A percentile compares a stretch with the other conserved stretches of the same genome.
Evolutionary conservation across 1,140 invertebrate species (phyloP).

Genomic region (Trichonephila inaurata): DNA sequence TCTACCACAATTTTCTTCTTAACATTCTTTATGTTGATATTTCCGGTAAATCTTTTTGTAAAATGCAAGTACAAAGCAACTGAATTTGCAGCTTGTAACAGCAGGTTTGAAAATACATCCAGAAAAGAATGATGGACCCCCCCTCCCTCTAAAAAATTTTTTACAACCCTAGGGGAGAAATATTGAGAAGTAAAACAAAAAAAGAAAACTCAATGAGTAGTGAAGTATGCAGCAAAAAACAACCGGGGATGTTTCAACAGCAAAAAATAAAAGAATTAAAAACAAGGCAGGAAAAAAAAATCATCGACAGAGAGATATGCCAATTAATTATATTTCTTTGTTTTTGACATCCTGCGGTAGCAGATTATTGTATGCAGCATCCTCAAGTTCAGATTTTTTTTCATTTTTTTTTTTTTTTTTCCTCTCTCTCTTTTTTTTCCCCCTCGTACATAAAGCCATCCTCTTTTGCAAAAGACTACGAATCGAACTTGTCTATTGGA

Average conservation of each 20-base stretch:
- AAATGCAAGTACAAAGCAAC: conserved; percentile 19
- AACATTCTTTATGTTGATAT: conserved; percentile 13
- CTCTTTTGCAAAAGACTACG: conserved; percentile 52
- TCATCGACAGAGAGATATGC: conserved; percentile 67
- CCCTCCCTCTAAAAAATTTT: neutral
- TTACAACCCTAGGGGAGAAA: conserved; percentile 9
- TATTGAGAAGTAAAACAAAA: conserved; percentile 6
- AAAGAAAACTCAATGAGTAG: conserved; percentile 35
- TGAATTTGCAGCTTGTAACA: conserved; percentile 2
- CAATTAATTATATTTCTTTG: conserved; percentile 75
- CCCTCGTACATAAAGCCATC: conserved; percentile 14
- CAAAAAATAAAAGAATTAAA: conserved; percentile 31
- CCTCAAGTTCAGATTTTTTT: conserved; percentile 53
- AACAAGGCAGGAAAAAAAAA: conserved; percentile 46
- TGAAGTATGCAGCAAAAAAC: conserved; percentile 38
- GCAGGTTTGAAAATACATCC: conserved; percentile 13
- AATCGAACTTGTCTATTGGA: conserved; percentile 75
- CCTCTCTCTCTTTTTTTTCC: conserved; percentile 28
- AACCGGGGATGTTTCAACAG: neutral
- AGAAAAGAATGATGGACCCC: neutral
- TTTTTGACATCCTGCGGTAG: conserved; percentile 69
- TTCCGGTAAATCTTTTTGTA: conserved; percentile 19
- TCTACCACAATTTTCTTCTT: neutral
- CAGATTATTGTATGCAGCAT: conserved; percentile 69
- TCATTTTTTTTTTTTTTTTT: conserved; percentile 18